phyloP scores from a whole-genome alignment of 2,797 vertebrate species.

The Tympanoctomys barrerae region DNA sequence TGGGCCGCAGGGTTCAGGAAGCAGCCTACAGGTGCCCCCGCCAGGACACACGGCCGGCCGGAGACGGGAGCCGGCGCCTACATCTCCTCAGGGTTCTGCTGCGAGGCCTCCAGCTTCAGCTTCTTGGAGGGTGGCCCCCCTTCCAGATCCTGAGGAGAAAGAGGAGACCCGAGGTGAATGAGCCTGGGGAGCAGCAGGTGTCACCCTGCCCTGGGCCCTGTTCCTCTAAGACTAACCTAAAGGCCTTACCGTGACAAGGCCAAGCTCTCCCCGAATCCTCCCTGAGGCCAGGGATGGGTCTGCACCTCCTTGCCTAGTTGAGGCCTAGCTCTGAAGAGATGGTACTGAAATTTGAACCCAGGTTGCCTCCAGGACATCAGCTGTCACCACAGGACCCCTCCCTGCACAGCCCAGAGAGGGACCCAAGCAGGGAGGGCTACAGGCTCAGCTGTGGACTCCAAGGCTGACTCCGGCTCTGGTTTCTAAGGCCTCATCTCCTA shows the following conservation, averaged over 20 bases:
- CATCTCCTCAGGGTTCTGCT: slow-evolving; percentile 95
- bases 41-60: slow-evolving; percentile 87
- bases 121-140: slow-evolving; percentile 96
- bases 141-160: slow-evolving; percentile 93
- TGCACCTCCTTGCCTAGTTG: too few species aligned
- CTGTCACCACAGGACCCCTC: accelerated
- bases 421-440: accelerated
- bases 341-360: not conserved
- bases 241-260: too few species aligned
- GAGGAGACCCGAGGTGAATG: not conserved
- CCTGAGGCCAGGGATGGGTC: not conserved
- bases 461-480: not conserved
- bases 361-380: not conserved
- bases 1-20: slow-evolving; percentile 87
- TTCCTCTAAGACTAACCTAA: not conserved
- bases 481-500: not conserved
- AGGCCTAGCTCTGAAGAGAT: not conserved
- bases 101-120: slow-evolving; percentile 95
- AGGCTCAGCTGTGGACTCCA: not conserved
- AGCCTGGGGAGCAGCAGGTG: accelerated
- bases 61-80: slow-evolving; percentile 87
- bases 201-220: not conserved
- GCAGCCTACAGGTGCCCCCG: slow-evolving; percentile 89
- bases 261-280: not conserved
- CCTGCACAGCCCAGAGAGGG: not conserved